These are phyloP conservation scores for Sepiola atlantica DNA, from an alignment of 2,888 invertebrate species.

Conservation along the genomic window DNA sequence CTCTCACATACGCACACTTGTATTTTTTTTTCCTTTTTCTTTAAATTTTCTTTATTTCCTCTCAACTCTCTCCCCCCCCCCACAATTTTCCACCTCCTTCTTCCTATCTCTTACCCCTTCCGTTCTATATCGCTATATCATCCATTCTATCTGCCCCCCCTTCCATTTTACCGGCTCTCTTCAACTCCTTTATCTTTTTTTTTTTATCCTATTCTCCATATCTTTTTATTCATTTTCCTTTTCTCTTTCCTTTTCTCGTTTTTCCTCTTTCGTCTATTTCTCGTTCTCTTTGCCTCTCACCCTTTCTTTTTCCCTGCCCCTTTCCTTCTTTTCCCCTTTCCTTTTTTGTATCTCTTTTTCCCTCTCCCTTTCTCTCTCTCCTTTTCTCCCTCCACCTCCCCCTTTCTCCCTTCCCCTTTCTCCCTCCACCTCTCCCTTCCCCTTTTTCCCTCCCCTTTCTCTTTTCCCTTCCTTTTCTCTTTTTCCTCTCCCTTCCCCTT, in stretches of 20 bases:
- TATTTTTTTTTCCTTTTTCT: not conserved
- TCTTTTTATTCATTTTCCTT: not conserved
- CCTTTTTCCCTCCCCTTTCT: too few species aligned
- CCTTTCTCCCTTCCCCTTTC: not conserved
- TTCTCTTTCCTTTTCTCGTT: not conserved
- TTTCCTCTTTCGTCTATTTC: not conserved
- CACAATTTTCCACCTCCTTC: not conserved
- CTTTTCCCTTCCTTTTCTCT: not conserved
- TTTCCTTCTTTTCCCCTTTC: not conserved
- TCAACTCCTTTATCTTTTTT: too few species aligned
- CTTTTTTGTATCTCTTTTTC: not conserved
- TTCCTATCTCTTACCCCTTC: too few species aligned
- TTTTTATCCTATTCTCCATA: too few species aligned
- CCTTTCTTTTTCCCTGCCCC: too few species aligned
- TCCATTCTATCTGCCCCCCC: not conserved
- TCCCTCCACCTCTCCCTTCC: not conserved
- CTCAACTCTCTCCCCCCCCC: not conserved
- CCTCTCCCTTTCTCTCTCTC: too few species aligned
- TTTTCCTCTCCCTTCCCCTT: too few species aligned
- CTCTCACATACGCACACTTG: not conserved
- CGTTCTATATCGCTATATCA: too few species aligned
- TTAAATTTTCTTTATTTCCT: not conserved
- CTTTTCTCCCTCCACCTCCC: not conserved
- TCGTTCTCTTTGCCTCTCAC: too few species aligned
- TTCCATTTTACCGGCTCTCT: too few species aligned